Evolutionary conservation across 2,888 invertebrate species (phyloP), one percentile per base, ranked within the genome.

Genomic region (Seira ritae): DNA sequence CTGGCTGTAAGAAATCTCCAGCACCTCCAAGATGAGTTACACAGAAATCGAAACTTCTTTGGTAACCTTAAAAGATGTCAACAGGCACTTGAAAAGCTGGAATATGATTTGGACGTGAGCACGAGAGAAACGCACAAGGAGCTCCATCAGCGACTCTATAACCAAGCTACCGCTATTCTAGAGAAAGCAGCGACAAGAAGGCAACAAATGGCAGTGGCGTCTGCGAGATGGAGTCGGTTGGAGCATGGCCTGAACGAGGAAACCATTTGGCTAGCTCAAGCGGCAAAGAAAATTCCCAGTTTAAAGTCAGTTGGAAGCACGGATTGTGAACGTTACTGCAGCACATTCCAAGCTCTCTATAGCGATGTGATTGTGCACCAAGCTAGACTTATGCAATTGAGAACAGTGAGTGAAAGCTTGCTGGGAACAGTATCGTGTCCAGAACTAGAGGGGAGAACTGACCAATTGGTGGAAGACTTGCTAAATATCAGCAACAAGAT

Each of bases 41-140:
- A 96, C 89, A 96, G 96, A 90, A 96, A 96, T 89, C 93, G 96
- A 55, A 96, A 95, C 90, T 96, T 97, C 92, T 97, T 97, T 90
- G 95, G 96, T 0, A 96, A 96, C 89, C 91, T 97, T 8, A 96
- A 96, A 89, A 96, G 96, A 87, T 97, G 97, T 89, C 93, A 96
- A 88, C 95, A 89, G 12, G 96, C 97, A 89, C 92, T 97, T 55
- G 96, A 97, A 90, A 96, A 96, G 0, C 91, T 97, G 23, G 96
- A 96, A 91, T 94, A 95, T 86, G 96, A 96, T 90, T 92, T 97
- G 55, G 96, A 97, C 89, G 92, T 92, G 50, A 96, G 96, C 90
- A 96, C 96, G 0, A 93, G 95, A 87, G 92, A 93, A 17, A 93
- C 94, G 89, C 95, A 95, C 90, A 93, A 95, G 0, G 86, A 93